Evolutionary conservation across 2,888 invertebrate species (phyloP), one percentile per base, ranked within the genome.

Genomic region (Drosophila colorata): DNA sequence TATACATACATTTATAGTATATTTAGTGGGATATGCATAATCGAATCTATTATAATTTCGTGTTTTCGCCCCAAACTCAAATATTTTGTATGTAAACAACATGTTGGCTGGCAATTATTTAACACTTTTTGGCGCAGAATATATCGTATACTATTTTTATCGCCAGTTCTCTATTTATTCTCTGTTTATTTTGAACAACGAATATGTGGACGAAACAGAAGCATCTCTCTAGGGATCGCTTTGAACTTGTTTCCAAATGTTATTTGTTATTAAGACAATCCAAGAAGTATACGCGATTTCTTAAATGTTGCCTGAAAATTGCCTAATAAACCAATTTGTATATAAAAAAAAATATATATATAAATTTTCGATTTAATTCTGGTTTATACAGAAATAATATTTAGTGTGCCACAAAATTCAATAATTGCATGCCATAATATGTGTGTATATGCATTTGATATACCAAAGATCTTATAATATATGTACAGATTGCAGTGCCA

Each of bases 61-160:
- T 49, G 35, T 43, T 56, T 69, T 64, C 49, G 61, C 48, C 44
- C 40, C 14, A 57, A 61, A 59, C 52, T 53, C 48, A 20, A 47
- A 38, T 74, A 51, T 68, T 67, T 69, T 74, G 76, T 71, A 52
- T 79, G 78, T 80, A 80, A 80, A 79, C 80, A 79, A 79, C 69
- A 67, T 64, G 33, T 66, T 53, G 60, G 59, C 71, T 74, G 55
- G 77, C 85, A 83, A 85, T 85, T 79, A 82, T 79, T 83, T 74
- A 83, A 85, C 80, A 82, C 74, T 85, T 78, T 73, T 77, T 63
- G 67, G 57, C 60, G 44, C 58, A 49, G 58, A 33, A 33, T 59
- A 47, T 61, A 37, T 59, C 16, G 20, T 11, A 13, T 33, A 23
- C 67, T 72, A 73, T 61, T 59, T 73, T 44, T 68, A 63, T 44